These are phyloP conservation scores for Columba guinea DNA, from an alignment of 2,797 vertebrate species.

Conservation along the genomic window DNA sequence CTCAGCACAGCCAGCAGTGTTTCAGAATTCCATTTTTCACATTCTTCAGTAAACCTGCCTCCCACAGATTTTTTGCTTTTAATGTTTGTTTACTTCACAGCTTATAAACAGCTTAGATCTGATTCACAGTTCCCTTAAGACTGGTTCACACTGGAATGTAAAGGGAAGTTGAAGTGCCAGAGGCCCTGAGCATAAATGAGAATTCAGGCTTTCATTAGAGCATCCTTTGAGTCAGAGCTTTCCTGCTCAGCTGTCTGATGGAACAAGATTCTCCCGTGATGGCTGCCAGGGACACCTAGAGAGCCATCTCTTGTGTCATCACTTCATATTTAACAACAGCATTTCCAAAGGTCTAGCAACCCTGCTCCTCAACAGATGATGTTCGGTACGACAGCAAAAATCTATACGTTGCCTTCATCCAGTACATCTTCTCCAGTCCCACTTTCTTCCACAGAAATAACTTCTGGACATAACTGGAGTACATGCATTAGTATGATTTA, in stretches of 20 bases:
- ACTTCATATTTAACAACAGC: neutral
- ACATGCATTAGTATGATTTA: neutral
- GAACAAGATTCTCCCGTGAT: neutral
- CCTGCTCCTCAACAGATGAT: neutral
- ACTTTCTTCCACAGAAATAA: neutral
- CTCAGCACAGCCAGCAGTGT: neutral
- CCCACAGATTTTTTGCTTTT: neutral
- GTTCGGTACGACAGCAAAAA: neutral
- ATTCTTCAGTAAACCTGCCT: constrained; percentile 20
- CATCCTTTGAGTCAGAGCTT: constrained; percentile 9
- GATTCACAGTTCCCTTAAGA: constrained; percentile 16
- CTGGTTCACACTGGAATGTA: constrained; percentile 5
- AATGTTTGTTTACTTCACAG: constrained; percentile 43
- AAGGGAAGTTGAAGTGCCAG: constrained; percentile 2
- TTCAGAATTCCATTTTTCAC: constrained; percentile 4
- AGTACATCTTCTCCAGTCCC: neutral
- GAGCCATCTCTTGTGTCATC: neutral
- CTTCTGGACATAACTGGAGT: neutral
- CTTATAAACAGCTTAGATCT: constrained; percentile 26
- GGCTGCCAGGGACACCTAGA: neutral
- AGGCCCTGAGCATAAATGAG: neutral
- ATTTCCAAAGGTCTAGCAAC: neutral
- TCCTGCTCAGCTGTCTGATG: neutral
- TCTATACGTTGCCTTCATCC: neutral
- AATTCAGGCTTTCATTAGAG: constrained; percentile 23